These are phyloP conservation scores for Brachyptera risi DNA, from an alignment of 2,888 invertebrate species.

Conservation along the genomic window DNA sequence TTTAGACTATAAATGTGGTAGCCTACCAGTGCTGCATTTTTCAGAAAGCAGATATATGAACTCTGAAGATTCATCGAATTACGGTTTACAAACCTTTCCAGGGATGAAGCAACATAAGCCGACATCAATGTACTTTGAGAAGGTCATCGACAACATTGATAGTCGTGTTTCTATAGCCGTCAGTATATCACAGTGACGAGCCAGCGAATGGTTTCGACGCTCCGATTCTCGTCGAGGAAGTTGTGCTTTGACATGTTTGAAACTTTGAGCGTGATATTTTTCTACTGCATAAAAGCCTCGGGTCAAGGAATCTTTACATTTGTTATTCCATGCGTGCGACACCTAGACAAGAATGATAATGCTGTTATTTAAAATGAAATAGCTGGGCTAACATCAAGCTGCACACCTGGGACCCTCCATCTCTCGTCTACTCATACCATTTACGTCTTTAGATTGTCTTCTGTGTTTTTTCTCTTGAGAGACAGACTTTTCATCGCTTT, in stretches of 20 bases:
- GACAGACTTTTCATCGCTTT: no score
- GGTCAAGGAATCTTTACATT: constrained; percentile 72
- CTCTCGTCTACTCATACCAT: no score
- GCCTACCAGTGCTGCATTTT: no score
- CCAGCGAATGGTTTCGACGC: constrained; percentile 75
- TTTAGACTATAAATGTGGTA: no score
- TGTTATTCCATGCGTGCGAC: constrained; percentile 68
- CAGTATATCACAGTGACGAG: constrained; percentile 85
- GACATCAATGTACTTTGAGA: constrained; percentile 79
- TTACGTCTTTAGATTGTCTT: no score
- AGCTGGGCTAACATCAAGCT: background rate
- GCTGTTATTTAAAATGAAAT: background rate
- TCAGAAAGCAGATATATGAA: no score
- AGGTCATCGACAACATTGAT: constrained; percentile 91
- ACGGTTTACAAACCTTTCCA: constrained; percentile 70
- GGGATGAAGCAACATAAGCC: constrained; percentile 89
- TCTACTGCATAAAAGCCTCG: constrained; percentile 79
- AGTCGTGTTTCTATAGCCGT: constrained; percentile 87
- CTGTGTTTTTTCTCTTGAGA: no score
- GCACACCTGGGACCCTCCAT: no score
- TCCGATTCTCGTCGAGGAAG: constrained; percentile 87
- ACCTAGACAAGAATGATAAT: constrained; percentile 54
- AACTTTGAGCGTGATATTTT: constrained; percentile 66
- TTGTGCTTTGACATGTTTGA: constrained; percentile 74
- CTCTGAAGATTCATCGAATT: no score